A percentile compares a stretch with the other conserved stretches of the same genome.
These are phyloP conservation scores for Tetramorium parvispinum DNA, from an alignment of 1,140 invertebrate genomes.

Conservation along the genomic window DNA sequence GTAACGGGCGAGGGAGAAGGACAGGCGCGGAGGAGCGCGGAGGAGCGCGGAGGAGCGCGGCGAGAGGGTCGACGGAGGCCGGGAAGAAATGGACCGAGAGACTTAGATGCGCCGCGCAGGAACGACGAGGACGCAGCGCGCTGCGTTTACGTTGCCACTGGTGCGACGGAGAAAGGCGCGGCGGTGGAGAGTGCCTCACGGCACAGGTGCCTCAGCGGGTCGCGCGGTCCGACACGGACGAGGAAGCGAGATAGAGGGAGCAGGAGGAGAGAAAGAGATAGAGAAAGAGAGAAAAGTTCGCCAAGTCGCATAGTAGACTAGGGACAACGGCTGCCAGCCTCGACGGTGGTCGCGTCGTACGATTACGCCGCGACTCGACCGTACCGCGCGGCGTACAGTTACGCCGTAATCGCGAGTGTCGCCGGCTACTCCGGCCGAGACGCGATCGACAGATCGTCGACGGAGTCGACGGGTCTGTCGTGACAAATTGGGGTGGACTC, in stretches of 20 bases:
- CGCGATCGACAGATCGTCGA: slow-evolving; percentile 1
- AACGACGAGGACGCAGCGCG: slow-evolving; percentile 13
- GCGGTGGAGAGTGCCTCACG: slow-evolving; percentile 24
- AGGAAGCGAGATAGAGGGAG: slow-evolving; percentile 34
- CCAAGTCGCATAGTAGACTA: slow-evolving; percentile 21
- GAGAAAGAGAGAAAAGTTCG: slow-evolving; percentile 26
- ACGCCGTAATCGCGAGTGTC: slow-evolving; percentile 25
- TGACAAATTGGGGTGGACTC: background rate
- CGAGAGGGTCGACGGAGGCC: background rate
- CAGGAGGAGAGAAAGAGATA: background rate
- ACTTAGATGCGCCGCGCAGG: slow-evolving; percentile 29
- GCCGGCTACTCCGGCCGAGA: slow-evolving; percentile 5
- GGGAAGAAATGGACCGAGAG: slow-evolving; percentile 58
- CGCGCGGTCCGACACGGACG: background rate
- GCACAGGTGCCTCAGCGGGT: slow-evolving; percentile 59
- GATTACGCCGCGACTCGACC: slow-evolving; percentile 33
- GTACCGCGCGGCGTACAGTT: slow-evolving; percentile 14
- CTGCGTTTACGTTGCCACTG: slow-evolving; percentile 13
- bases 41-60: slow-evolving; percentile 47
- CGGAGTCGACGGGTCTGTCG: background rate
- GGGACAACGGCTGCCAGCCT: slow-evolving; percentile 31
- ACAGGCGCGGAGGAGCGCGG: slow-evolving; percentile 35
- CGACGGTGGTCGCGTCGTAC: slow-evolving; percentile 45
- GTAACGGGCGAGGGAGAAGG: slow-evolving; percentile 35
- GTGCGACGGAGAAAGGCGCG: slow-evolving; percentile 50